A percentile compares a stretch with the other conserved stretches of the same genome.
These are phyloP conservation scores for Agrotis segetum DNA, from an alignment of 2,888 invertebrate genomes.

Conservation along the genomic window DNA sequence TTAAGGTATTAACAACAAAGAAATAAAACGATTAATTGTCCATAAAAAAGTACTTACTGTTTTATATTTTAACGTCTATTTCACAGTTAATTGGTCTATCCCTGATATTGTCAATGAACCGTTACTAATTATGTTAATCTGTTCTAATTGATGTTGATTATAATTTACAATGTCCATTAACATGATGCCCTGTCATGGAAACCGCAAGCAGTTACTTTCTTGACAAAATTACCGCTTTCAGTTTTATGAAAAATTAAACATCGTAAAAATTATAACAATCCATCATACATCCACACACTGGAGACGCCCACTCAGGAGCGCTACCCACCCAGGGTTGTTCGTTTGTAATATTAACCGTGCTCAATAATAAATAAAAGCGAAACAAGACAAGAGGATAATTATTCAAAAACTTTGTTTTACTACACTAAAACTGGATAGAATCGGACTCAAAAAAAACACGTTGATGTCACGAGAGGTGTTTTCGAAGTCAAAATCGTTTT, in stretches of 20 bases:
- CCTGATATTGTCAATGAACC: constrained; percentile 16
- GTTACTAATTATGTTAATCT: constrained; percentile 3
- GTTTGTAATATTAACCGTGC: constrained; percentile 45
- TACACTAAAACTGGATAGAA: background rate
- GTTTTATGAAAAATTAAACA: constrained; percentile 38
- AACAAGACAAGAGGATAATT: constrained; percentile 20
- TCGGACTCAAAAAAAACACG: background rate
- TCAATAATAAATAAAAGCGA: constrained; percentile 59
- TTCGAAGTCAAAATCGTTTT: background rate
- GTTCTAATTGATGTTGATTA: constrained; percentile 14
- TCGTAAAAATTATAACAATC: constrained; percentile 40
- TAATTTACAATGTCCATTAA: background rate
- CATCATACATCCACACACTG: constrained; percentile 46
- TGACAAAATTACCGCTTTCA: constrained; percentile 23
- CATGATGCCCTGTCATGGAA: background rate
- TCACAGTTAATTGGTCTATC: constrained; percentile 11
- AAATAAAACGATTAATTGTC: constrained; percentile 30
- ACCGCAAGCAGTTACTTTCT: constrained; percentile 14
- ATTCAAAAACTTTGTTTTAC: constrained; percentile 6
- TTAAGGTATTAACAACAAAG: constrained; percentile 24
- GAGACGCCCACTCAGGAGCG: constrained; percentile 51
- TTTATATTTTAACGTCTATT: constrained; percentile 15
- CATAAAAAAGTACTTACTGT: constrained; percentile 20
- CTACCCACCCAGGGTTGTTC: constrained; percentile 46
- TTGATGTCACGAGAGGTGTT: background rate